Evolutionary conservation across 2,113 vertebrate species (phyloP).

Genomic region (Gallinago paraguaiae): DNA sequence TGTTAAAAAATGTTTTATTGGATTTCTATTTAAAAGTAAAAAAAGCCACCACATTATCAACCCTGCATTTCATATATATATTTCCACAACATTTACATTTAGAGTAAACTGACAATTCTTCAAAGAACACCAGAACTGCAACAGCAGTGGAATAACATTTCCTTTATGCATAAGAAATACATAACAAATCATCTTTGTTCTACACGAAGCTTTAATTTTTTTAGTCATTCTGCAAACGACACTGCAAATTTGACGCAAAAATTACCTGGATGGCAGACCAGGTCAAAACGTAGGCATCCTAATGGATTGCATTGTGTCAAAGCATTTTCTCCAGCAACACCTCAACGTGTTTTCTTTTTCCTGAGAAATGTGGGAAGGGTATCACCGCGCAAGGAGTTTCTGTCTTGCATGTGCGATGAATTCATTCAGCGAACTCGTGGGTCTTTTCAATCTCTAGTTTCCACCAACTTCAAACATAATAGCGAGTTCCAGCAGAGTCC

Average conservation of each 20-base stretch:
- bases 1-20: not conserved
- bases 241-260: constrained; percentile 59
- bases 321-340: constrained; percentile 49
- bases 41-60: not conserved
- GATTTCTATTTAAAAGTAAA: not conserved
- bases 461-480: constrained; percentile 58
- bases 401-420: constrained; percentile 25
- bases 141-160: not conserved
- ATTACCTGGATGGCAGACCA: constrained; percentile 41
- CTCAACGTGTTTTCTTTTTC: constrained; percentile 25
- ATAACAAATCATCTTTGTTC: constrained; percentile 42
- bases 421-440: constrained; percentile 5
- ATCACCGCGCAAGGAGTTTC: not conserved
- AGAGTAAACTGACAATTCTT: not conserved
- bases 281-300: constrained; percentile 55
- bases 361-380: not conserved
- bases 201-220: constrained; percentile 35
- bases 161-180: constrained; percentile 32
- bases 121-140: not conserved
- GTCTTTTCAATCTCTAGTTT: constrained; percentile 46
- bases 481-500: constrained; percentile 43
- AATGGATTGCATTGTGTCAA: constrained; percentile 43
- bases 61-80: not conserved
- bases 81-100: not conserved
- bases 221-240: constrained; percentile 51